Evolutionary conservation across 1,140 invertebrate species (phyloP).

Genomic region (Hyposmocoma kahamanoa): DNA sequence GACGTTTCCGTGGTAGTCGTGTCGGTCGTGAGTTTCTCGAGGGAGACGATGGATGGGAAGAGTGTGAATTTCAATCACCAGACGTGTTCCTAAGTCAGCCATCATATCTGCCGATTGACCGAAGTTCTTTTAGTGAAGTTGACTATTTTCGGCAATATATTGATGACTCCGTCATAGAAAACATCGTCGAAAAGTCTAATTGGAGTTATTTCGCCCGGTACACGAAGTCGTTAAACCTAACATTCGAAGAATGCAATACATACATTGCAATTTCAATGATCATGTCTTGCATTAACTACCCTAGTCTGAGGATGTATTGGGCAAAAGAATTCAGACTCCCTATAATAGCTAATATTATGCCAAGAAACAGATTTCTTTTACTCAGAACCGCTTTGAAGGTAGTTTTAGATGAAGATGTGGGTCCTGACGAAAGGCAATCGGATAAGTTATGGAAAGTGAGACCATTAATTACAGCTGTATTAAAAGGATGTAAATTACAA

Average conservation of each 20-base stretch:
- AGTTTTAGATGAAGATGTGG: conserved; percentile 4
- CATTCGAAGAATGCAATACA: not conserved
- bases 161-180: too few species aligned
- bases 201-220: not conserved
- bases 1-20: too few species aligned
- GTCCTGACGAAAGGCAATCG: not conserved
- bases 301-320: conserved; percentile 5
- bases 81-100: not conserved
- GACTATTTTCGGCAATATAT: too few species aligned
- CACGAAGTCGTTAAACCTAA: not conserved
- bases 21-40: too few species aligned
- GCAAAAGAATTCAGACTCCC: not conserved
- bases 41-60: not conserved
- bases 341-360: conserved; percentile 4
- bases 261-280: conserved; percentile 1
- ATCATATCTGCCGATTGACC: not conserved
- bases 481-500: not conserved
- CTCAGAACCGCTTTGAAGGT: conserved; percentile 3
- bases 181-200: too few species aligned
- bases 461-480: not conserved
- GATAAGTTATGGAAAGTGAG: conserved; percentile 6
- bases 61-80: not conserved
- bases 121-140: too few species aligned
- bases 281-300: conserved; percentile 5
- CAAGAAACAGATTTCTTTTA: conserved; percentile 3